Base-by-base conservation (phyloP, 1,140 invertebrate genomes). In the Rhagoletis zephyria region DNA sequence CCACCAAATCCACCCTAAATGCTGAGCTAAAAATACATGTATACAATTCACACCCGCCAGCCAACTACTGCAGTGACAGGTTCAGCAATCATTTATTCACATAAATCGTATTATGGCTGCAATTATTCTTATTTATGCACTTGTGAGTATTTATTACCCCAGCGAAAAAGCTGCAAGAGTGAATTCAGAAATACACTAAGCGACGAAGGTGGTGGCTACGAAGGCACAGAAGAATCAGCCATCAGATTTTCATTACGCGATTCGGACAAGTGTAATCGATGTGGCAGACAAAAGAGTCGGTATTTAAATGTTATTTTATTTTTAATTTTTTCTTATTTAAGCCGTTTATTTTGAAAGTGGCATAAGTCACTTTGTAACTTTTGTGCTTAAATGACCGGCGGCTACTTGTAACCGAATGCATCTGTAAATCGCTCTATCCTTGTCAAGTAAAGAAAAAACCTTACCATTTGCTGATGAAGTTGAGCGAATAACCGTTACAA, bases 21-120 rank as follows among this genome's bases (percentile, higher is more conserved):
- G 45, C 6, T 7, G n/a, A 12, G 19, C 74, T 3, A 81, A 81
- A 56, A 81, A 81, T 56, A 30, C 30, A 1, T 30, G 30, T 1
- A 30, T 30, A 19, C 16, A n/a, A 16, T 81, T 81, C 74, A n/a
- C 74, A 56, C 7, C 74, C 51, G 14, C 56, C 48, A 2, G 74
- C 74, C 2, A 51, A 4, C 45, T 56, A 1, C 48, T 56, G 30
- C 30, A 30, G 74, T 42, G 4, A 14, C 74, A 81, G 74, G 48
- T 81, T 81, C 74, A 81, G 74, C 74, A 51, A 56, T 81, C 51
- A 81, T 81, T 81, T 81, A 56, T 81, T 81, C 70, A 74, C 70
- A 74, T 74, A 74, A 74, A 74, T 74, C 48, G 70, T n/a, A 45
- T 74, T 51, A 74, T 74, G 70, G 14, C 70, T 42, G 70, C 42